Evolutionary conservation across 2,888 invertebrate species (phyloP).

Genomic region (Drosophila prostipennis): DNA sequence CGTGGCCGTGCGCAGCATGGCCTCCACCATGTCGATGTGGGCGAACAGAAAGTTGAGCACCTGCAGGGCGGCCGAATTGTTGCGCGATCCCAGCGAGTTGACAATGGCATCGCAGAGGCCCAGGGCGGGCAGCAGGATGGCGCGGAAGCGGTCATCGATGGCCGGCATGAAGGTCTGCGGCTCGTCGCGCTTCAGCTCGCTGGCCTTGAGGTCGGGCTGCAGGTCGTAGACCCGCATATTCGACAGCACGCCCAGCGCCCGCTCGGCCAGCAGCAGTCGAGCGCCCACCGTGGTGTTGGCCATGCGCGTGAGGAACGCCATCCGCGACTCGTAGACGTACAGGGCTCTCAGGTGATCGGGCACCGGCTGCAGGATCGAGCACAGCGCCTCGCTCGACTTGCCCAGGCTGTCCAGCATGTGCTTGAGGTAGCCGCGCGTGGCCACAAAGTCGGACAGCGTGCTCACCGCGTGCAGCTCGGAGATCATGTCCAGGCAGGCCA

Average conservation of each 20-base stretch:
- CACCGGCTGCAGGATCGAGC: conserved; percentile 87
- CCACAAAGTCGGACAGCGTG: conserved; percentile 87
- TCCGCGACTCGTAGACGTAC: conserved; percentile 94
- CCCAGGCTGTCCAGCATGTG: conserved; percentile 92
- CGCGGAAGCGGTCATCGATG: conserved; percentile 90
- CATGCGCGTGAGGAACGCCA: conserved; percentile 90
- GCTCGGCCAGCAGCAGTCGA: conserved; percentile 87
- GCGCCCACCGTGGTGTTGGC: conserved; percentile 89
- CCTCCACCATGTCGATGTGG: conserved; percentile 92
- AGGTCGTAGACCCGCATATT: conserved; percentile 89
- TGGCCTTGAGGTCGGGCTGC: conserved; percentile 88
- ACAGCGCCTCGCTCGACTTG: conserved; percentile 89
- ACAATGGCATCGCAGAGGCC: conserved; percentile 92
- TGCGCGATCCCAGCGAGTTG: conserved; percentile 92
- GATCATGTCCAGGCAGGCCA: conserved; percentile 92
- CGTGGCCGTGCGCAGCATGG: conserved; percentile 89
- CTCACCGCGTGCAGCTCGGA: conserved; percentile 90
- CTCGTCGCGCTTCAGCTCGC: conserved; percentile 67
- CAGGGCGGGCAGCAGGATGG: conserved; percentile 92
- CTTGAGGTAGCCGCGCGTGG: conserved; percentile 89
- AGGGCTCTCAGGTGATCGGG: conserved; percentile 90
- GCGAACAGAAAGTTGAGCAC: conserved; percentile 92
- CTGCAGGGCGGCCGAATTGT: conserved; percentile 92
- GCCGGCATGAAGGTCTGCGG: conserved; percentile 86
- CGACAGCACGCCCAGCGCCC: conserved; percentile 87